Evolutionary conservation across 2,888 invertebrate genomes (phyloP).

Genomic region (Microplitis deprimator): DNA sequence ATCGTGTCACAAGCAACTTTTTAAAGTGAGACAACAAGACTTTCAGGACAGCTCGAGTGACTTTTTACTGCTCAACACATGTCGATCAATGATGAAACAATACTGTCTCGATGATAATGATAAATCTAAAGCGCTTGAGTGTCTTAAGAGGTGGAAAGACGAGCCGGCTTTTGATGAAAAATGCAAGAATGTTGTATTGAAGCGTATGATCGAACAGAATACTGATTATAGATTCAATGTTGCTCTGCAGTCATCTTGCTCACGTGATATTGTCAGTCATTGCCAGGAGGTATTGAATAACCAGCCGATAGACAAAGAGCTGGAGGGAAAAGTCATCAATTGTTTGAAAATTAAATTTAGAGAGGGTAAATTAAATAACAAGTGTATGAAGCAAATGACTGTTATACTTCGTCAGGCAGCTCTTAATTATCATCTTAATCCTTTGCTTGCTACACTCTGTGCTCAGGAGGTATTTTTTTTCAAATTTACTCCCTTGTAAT

Average conservation of each 20-base stretch:
- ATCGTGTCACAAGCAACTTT: conserved; percentile 85
- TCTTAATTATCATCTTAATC: conserved; percentile 91
- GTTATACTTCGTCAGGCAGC: conserved; percentile 89
- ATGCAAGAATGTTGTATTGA: conserved; percentile 87
- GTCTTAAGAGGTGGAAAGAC: conserved; percentile 85
- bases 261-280: conserved; percentile 84
- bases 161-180: conserved; percentile 85
- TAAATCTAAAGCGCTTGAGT: conserved; percentile 80
- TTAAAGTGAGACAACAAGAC: conserved; percentile 89
- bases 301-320: conserved; percentile 76
- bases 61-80: conserved; percentile 86
- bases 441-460: conserved; percentile 87
- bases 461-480: conserved; percentile 73
- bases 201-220: conserved; percentile 91
- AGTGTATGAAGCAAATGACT: conserved; percentile 88
- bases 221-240: conserved; percentile 93
- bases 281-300: conserved; percentile 73
- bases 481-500: background rate
- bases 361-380: conserved; percentile 79
- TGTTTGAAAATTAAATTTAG: conserved; percentile 88
- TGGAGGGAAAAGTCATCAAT: conserved; percentile 87
- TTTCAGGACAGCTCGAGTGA: conserved; percentile 90
- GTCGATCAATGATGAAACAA: conserved; percentile 87
- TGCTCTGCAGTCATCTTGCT: conserved; percentile 85
- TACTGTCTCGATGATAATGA: conserved; percentile 83